Base-by-base conservation (phyloP, 2,797 vertebrate species). In the Melanogrammus aeglefinus region DNA sequence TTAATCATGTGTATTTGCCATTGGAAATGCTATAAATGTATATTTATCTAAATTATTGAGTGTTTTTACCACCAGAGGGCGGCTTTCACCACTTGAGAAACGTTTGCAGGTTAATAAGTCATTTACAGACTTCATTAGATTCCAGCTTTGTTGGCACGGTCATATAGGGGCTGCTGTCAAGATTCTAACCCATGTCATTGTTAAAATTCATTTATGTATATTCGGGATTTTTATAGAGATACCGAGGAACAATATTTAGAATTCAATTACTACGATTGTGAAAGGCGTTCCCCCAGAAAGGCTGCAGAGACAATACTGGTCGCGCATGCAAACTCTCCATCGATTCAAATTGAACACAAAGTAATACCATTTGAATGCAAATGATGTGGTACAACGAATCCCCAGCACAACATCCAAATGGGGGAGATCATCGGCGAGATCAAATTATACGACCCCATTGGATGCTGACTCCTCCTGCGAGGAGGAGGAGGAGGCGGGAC, bases 381-480 rank as follows among this genome's bases (percentile, higher is more conserved):
- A 63, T 24, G 57, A 1, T n/a, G 57, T 24, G 47, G 47, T 21
- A 18, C 47, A 57, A 57, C 47, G 47, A 57, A 57, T 57, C 47
- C 18, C 47, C 47, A 57, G 6, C 47, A 57, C 16, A 57, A 57
- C 47, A 18, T 21, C 18, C 16, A 57, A 57, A 57, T 12, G 39
- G 47, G 47, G 16, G 47, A 57, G 47, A 57, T 57, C 47, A 57
- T 57, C 47, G 18, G 84, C 75, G 78, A 73, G 81, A 83, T 83
- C 78, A 85, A 81, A 84, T 73, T 77, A 83, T 83, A 81, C 84
- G 87, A 84, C 80, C 72, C 70, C 80, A 79, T 79, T 79, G 88
- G 90, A 85, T 16, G 86, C 84, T 89, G 90, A 91, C 92, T 91
- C 94, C 94, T 93, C 94, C 91, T 85, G 89, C 91, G 47, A 85